phyloP scores from a whole-genome alignment of 2,113 vertebrate species.

The Tetraodon nigroviridis region DNA sequence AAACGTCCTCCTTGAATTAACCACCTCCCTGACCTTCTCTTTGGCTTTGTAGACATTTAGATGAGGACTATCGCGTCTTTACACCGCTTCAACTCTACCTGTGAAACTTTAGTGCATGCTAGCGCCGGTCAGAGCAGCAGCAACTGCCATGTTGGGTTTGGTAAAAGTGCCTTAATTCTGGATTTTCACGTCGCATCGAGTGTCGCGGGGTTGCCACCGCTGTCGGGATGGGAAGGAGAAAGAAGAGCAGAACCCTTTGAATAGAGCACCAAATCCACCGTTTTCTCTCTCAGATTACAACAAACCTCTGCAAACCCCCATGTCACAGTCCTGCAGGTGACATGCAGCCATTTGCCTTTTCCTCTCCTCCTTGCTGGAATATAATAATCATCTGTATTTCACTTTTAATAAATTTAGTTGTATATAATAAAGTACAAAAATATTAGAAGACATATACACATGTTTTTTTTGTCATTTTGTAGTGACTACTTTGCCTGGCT shows the following conservation, averaged over 20 bases:
- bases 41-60: conserved; percentile 66
- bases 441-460: conserved; percentile 88
- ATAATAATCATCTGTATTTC: conserved; percentile 81
- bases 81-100: conserved; percentile 20
- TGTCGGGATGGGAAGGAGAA: conserved; percentile 56
- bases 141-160: conserved; percentile 31
- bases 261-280: conserved; percentile 65
- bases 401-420: conserved; percentile 90
- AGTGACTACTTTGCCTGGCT: conserved; percentile 77
- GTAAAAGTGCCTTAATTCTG: conserved; percentile 59
- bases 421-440: conserved; percentile 92
- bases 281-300: conserved; percentile 48
- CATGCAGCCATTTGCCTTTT: conserved; percentile 57
- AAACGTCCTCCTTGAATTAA: conserved; percentile 56
- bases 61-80: conserved; percentile 54
- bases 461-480: conserved; percentile 76
- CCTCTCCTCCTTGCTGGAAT: conserved; percentile 65
- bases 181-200: conserved; percentile 31
- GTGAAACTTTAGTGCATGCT: conserved; percentile 21
- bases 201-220: conserved; percentile 28
- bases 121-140: conserved; percentile 47
- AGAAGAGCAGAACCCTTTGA: conserved; percentile 57
- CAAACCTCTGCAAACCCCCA: conserved; percentile 48
- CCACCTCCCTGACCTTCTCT: conserved; percentile 64
- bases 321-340: conserved; percentile 73